Conservation (phyloP, 2,797 vertebrate species). For the Sternarchorhynchus goeldii region DNA sequence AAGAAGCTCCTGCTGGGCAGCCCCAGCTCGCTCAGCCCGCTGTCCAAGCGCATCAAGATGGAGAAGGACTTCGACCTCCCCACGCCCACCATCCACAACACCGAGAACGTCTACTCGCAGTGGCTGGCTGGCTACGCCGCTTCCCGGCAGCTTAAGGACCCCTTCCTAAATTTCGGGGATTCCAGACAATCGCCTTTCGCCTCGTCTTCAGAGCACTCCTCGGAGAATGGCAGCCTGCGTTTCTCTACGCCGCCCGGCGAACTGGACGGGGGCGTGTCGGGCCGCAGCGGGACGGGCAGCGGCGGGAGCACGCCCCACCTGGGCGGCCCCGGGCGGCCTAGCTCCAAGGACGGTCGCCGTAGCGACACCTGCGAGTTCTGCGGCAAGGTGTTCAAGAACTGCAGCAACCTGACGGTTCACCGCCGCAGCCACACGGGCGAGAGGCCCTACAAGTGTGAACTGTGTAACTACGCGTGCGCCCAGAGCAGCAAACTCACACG, state of each 20-base stretch:
- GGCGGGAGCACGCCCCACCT: constrained; percentile 99
- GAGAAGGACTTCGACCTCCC: constrained; percentile 99
- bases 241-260: constrained; percentile 98
- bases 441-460: constrained; percentile 99
- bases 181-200: constrained; percentile 99
- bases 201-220: constrained; percentile 98
- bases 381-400: constrained; percentile 99
- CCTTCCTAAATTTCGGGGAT: constrained; percentile 98
- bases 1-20: constrained; percentile 98
- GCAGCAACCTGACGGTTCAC: constrained; percentile 99
- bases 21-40: constrained; percentile 95
- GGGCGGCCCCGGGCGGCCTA: constrained; percentile 91
- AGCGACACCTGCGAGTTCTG: constrained; percentile 99
- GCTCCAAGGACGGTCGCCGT: constrained; percentile 97
- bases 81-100: constrained; percentile 94
- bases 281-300: constrained; percentile 96
- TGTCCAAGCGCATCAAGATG: constrained; percentile 98
- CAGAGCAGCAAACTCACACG: constrained; percentile 99
- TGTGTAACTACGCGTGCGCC: constrained; percentile 99
- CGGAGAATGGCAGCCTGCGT: constrained; percentile 98
- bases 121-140: constrained; percentile 98
- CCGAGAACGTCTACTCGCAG: constrained; percentile 98
- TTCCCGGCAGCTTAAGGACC: constrained; percentile 98
- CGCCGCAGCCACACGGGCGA: constrained; percentile 99
- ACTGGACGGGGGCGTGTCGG: constrained; percentile 96